Evolutionary conservation across 2,888 invertebrate species (phyloP).

Genomic region (Pollenia labialis): DNA sequence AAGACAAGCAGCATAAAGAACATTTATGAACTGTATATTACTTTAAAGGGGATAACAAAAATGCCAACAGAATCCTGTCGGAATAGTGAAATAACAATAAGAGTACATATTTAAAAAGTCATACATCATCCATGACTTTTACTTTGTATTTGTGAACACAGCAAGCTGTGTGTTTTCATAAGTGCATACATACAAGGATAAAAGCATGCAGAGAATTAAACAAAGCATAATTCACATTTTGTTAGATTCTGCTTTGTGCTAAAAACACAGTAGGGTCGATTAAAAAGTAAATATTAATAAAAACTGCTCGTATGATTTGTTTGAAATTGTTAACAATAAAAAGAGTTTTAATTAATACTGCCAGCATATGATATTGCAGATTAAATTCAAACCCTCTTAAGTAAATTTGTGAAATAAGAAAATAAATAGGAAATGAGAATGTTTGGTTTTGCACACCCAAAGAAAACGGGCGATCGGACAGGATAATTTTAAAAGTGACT

Average conservation of each 20-base stretch:
- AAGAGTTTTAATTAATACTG: too few species aligned
- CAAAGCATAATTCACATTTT: neutral
- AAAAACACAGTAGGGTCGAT: neutral
- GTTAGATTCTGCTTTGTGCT: neutral
- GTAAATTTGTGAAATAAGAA: too few species aligned
- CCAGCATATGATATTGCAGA: too few species aligned
- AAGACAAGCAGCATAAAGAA: slow-evolving; percentile 10
- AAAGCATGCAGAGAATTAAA: slow-evolving; percentile 6
- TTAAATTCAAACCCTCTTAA: too few species aligned
- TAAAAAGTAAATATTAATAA: neutral
- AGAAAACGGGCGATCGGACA: too few species aligned
- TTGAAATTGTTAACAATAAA: too few species aligned
- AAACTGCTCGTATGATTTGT: too few species aligned
- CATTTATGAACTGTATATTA: slow-evolving; percentile 49
- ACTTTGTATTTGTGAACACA: slow-evolving; percentile 13
- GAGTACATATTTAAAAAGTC: slow-evolving; percentile 10
- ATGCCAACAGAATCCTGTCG: slow-evolving; percentile 13
- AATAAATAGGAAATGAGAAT: too few species aligned
- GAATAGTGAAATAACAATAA: slow-evolving; percentile 15
- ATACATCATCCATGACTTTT: slow-evolving; percentile 28
- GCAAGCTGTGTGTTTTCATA: slow-evolving; percentile 9
- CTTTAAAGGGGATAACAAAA: slow-evolving; percentile 36
- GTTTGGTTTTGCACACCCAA: too few species aligned
- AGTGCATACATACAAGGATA: neutral
- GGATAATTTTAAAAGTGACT: too few species aligned